phyloP scores from a whole-genome alignment of 1,140 invertebrate genomes.

The Drosophila littoralis region DNA sequence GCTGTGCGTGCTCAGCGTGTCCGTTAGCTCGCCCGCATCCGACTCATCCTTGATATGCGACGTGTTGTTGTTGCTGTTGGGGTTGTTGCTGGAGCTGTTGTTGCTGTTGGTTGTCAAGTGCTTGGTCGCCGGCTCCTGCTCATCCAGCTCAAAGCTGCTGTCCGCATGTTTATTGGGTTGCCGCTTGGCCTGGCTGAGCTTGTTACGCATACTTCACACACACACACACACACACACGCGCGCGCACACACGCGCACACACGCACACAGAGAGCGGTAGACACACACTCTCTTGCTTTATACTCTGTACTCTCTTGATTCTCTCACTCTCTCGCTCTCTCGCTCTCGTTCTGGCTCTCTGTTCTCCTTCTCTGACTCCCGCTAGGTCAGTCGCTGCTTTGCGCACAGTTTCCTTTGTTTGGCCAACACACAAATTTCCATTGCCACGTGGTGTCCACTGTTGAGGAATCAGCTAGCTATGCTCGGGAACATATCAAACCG shows the following conservation, averaged over 20 bases:
- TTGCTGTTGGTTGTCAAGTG: neutral
- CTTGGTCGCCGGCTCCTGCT: constrained; percentile 51
- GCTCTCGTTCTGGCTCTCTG: neutral
- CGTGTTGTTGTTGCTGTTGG: neutral
- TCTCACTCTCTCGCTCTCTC: neutral
- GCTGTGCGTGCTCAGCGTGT: constrained; percentile 68
- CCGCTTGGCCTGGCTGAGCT: constrained; percentile 49
- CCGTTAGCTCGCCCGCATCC: constrained; percentile 59
- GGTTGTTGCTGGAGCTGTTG: neutral
- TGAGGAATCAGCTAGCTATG: constrained; percentile 27
- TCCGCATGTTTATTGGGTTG: constrained; percentile 41
- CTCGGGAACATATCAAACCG: constrained; percentile 39
- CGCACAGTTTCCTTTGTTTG: constrained; percentile 34
- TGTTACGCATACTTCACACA: constrained; percentile 54
- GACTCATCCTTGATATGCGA: constrained; percentile 39
- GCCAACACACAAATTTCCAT: constrained; percentile 70
- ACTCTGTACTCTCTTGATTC: neutral
- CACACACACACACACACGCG: neutral
- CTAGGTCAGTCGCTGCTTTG: constrained; percentile 29
- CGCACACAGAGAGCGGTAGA: neutral
- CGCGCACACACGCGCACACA: neutral
- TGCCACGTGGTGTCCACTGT: constrained; percentile 53
- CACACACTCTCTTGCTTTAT: neutral
- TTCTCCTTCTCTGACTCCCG: neutral
- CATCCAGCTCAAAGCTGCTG: constrained; percentile 73